Evolutionary conservation across 2,888 invertebrate species (phyloP).

Genomic region (Leptura quadrifasciata): DNA sequence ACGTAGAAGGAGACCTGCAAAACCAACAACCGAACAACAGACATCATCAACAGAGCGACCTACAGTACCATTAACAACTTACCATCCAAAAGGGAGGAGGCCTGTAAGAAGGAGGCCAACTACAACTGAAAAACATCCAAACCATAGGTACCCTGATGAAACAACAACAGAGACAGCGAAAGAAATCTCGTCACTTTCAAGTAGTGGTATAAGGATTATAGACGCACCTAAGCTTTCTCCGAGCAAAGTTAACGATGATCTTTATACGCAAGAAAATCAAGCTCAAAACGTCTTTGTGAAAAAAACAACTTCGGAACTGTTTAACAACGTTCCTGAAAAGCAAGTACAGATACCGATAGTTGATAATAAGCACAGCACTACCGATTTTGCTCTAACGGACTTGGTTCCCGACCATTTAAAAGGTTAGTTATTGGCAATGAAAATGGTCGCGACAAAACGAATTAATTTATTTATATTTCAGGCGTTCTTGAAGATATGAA

Average conservation of each 20-base stretch:
- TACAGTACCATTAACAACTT: constrained; percentile 64
- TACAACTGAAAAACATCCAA: constrained; percentile 59
- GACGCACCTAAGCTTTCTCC: constrained; percentile 56
- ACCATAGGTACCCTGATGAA: constrained; percentile 68
- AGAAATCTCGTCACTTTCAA: constrained; percentile 43
- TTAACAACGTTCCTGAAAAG: constrained; percentile 32
- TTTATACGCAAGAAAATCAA: constrained; percentile 54
- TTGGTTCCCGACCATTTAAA: constrained; percentile 63
- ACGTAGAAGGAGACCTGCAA: constrained; percentile 41
- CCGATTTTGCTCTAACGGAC: constrained; percentile 37
- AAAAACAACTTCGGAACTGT: constrained; percentile 36
- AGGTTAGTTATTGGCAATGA: constrained; percentile 30
- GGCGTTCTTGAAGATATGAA: constrained; percentile 64
- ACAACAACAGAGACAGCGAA: constrained; percentile 29
- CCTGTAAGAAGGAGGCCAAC: constrained; percentile 48
- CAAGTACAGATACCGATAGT: constrained; percentile 10
- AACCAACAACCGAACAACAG: constrained; percentile 17
- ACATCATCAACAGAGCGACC: constrained; percentile 69
- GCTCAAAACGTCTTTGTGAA: constrained; percentile 50
- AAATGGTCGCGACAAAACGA: background rate
- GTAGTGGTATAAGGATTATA: constrained; percentile 59
- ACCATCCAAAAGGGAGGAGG: constrained; percentile 70
- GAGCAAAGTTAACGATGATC: constrained; percentile 55
- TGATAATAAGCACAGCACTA: background rate
- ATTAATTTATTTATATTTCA: constrained; percentile 15